Evolutionary conservation across 2,888 invertebrate genomes (phyloP).

Genomic region (Lepetodrilus schrolli): DNA sequence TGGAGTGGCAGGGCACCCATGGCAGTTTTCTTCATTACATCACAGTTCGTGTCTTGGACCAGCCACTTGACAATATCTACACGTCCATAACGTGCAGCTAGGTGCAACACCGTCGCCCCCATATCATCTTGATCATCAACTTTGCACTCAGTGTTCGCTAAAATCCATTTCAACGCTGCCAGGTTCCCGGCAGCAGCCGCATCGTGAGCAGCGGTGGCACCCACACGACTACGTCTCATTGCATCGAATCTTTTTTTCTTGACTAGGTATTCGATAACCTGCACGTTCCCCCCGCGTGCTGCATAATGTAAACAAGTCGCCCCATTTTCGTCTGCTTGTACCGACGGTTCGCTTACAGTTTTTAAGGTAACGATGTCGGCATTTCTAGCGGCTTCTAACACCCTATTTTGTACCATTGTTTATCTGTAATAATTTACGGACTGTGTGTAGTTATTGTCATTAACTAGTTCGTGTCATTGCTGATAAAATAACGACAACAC

Average conservation of each 20-base stretch:
- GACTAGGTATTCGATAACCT: constrained; percentile 68
- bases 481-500: no score
- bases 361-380: constrained; percentile 48
- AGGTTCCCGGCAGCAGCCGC: constrained; percentile 75
- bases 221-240: constrained; percentile 55
- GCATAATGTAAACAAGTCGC: constrained; percentile 75
- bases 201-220: constrained; percentile 75
- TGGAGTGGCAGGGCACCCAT: constrained; percentile 85
- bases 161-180: constrained; percentile 71
- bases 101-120: constrained; percentile 73
- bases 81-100: constrained; percentile 77
- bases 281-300: constrained; percentile 70
- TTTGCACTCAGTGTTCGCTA: constrained; percentile 56
- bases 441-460: neutral
- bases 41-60: constrained; percentile 79
- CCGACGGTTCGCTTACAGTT: constrained; percentile 17
- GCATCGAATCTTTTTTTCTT: constrained; percentile 58
- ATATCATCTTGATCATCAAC: constrained; percentile 72
- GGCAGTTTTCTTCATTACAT: constrained; percentile 77
- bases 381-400: constrained; percentile 49
- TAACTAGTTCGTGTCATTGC: neutral
- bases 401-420: constrained; percentile 45
- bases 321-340: constrained; percentile 63
- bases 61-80: constrained; percentile 80
- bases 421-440: neutral